Percentiles rank a stretch among this genome's conserved stretches.
phyloP scores from a whole-genome alignment of 2,113 vertebrate species.

The Tursiops truncatus region DNA sequence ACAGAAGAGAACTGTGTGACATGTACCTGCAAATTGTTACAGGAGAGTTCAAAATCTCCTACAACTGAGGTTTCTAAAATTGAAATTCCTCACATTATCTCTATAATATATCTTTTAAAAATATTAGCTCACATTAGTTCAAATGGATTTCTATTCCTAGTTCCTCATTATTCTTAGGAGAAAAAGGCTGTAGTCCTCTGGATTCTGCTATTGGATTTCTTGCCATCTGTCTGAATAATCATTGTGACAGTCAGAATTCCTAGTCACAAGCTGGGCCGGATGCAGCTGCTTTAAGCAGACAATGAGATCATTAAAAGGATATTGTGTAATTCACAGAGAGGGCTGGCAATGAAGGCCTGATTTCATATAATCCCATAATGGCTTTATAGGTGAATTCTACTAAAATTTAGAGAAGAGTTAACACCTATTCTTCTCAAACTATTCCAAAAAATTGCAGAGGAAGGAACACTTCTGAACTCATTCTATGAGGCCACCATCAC shows the following conservation, averaged over 20 bases:
- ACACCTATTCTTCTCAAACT: not conserved
- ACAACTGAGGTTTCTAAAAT: not conserved
- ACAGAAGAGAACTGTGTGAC: not conserved
- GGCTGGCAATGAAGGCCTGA: not conserved
- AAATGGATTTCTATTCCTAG: not conserved
- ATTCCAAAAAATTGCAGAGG: not conserved
- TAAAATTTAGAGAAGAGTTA: not conserved
- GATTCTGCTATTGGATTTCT: not conserved
- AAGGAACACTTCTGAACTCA: not conserved
- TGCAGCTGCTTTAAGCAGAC: not conserved
- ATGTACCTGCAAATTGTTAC: not conserved
- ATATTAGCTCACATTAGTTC: not conserved
- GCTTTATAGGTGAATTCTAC: not conserved
- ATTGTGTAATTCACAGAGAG: not conserved
- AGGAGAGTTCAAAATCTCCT: not conserved
- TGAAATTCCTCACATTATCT: not conserved
- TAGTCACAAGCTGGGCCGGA: not conserved
- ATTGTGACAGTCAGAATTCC: not conserved
- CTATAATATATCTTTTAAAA: not conserved
- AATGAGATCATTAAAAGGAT: not conserved
- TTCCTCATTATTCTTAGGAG: not conserved
- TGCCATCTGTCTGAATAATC: constrained; percentile 23
- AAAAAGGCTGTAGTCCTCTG: not conserved
- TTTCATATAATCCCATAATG: not conserved
- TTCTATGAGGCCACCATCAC: not conserved